Conservation (phyloP, 2,888 invertebrate species). For the Aproaerema taeniolella region DNA sequence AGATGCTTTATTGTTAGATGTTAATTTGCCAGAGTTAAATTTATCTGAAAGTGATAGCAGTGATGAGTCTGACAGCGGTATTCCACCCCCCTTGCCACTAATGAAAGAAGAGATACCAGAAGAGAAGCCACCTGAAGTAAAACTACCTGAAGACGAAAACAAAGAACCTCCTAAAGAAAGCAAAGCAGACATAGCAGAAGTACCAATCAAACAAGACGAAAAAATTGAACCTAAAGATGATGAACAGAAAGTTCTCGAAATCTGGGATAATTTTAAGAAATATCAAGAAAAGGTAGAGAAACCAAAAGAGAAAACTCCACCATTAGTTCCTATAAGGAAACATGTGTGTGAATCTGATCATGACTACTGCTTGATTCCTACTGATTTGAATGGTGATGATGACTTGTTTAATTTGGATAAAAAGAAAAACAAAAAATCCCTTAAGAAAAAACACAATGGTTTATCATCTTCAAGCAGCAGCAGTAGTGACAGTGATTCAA, state of each 20-base stretch:
- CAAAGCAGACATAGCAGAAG: constrained; percentile 12
- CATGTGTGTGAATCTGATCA: constrained; percentile 84
- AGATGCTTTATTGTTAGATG: constrained; percentile 66
- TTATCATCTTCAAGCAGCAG: constrained; percentile 85
- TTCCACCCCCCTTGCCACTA: constrained; percentile 22
- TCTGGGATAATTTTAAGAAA: constrained; percentile 87
- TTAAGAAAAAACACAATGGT: constrained; percentile 64
- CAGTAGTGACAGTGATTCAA: constrained; percentile 85
- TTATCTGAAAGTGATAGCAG: constrained; percentile 91
- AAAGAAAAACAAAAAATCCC: constrained; percentile 71
- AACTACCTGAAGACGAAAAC: constrained; percentile 3
- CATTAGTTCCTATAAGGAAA: constrained; percentile 65
- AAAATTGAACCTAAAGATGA: constrained; percentile 26
- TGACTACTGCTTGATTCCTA: constrained; percentile 82
- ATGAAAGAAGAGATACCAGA: constrained; percentile 34
- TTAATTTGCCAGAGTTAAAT: constrained; percentile 87
- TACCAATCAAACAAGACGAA: background rate
- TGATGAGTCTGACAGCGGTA: constrained; percentile 76
- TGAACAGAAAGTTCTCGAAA: constrained; percentile 80
- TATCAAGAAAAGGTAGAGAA: constrained; percentile 84
- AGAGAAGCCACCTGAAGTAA: constrained; percentile 26
- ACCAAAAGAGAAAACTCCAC: constrained; percentile 62
- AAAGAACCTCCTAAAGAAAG: constrained; percentile 13
- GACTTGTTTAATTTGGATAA: constrained; percentile 53
- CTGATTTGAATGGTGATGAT: constrained; percentile 63